These are phyloP conservation scores for Calidris pygmaea DNA, from an alignment of 2,113 vertebrate species.

Conservation along the genomic window DNA sequence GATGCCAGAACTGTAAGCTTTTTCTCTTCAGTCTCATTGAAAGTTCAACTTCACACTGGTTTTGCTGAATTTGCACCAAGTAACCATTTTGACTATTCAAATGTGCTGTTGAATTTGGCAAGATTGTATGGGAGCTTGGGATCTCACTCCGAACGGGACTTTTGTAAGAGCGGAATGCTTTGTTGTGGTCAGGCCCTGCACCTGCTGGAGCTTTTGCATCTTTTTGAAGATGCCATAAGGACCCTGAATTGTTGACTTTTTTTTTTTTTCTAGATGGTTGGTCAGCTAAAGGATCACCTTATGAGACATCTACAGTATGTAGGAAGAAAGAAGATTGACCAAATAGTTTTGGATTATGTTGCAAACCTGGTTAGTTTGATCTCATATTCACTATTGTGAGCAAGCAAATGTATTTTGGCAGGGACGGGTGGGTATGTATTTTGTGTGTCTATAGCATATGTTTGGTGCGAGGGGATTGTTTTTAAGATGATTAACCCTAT, in stretches of 20 bases:
- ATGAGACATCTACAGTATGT: slow-evolving; percentile 84
- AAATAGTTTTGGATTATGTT: slow-evolving; percentile 87
- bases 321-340: slow-evolving; percentile 90
- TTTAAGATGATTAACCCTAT: background rate
- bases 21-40: background rate
- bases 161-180: fast-evolving
- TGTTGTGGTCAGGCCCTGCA: background rate
- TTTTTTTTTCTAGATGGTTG: slow-evolving; percentile 80
- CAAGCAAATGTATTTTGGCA: background rate
- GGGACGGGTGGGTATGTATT: background rate
- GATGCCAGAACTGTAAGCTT: background rate
- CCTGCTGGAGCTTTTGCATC: background rate
- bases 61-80: background rate
- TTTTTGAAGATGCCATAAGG: background rate
- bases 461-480: background rate
- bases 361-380: slow-evolving; percentile 81
- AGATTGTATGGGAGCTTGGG: background rate
- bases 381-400: background rate
- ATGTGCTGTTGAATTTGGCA: background rate
- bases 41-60: background rate
- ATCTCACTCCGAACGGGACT: background rate
- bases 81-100: background rate
- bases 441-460: background rate
- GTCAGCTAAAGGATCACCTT: slow-evolving; percentile 90
- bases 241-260: background rate